Evolutionary conservation across 1,140 invertebrate genomes (phyloP).

Genomic region (Platyura marginata): DNA sequence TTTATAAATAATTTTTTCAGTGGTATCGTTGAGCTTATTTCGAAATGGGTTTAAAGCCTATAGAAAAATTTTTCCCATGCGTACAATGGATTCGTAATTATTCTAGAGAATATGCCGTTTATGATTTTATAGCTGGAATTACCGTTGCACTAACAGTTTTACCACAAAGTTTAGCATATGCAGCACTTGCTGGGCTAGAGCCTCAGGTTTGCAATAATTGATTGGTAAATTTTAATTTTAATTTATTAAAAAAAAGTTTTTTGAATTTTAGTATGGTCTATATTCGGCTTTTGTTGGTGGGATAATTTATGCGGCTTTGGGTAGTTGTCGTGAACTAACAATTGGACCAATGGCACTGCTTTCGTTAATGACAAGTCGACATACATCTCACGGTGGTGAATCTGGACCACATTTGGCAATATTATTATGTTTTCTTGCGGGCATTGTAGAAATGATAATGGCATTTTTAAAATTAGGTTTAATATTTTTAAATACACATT

Average conservation of each 20-base stretch:
- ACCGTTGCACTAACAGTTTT: slow-evolving; percentile 77
- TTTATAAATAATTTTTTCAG: too few relatives aligned
- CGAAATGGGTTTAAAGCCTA: not conserved
- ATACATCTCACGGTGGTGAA: slow-evolving; percentile 23
- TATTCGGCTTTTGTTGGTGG: slow-evolving; percentile 86
- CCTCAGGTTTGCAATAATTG: slow-evolving; percentile 45
- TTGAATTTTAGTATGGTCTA: slow-evolving; percentile 56
- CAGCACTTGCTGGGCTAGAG: slow-evolving; percentile 60
- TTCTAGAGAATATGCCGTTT: slow-evolving; percentile 44
- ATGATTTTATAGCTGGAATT: slow-evolving; percentile 62
- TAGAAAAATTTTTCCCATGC: slow-evolving; percentile 31
- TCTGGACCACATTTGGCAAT: slow-evolving; percentile 53
- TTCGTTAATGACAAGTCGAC: slow-evolving; percentile 58
- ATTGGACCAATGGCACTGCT: slow-evolving; percentile 73
- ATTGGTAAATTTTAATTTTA: not conserved
- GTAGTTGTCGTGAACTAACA: slow-evolving; percentile 80
- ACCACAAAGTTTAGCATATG: slow-evolving; percentile 76
- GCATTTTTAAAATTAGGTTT: slow-evolving; percentile 60
- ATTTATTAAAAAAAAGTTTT: not conserved
- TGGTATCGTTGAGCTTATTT: too few relatives aligned
- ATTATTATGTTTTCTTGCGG: slow-evolving; percentile 64
- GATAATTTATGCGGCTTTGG: slow-evolving; percentile 77
- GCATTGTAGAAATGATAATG: slow-evolving; percentile 66
- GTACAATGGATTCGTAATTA: slow-evolving; percentile 52
- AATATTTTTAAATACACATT: not conserved